Conservation (phyloP, 2,797 vertebrate species). For the Pseudotriccus pelzelni region DNA sequence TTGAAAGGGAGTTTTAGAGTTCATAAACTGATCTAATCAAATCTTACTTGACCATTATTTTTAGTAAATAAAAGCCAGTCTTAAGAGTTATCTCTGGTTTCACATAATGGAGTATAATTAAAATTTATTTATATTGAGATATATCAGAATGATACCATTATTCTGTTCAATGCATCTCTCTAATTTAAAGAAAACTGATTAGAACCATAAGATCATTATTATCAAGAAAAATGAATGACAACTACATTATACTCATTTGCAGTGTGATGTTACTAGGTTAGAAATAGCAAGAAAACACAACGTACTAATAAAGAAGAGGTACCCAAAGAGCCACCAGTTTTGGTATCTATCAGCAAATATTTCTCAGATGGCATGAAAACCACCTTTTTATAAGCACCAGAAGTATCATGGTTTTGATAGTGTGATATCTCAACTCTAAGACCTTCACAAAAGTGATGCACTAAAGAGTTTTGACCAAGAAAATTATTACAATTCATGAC, state of each 20-base stretch:
- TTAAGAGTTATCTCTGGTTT: background rate
- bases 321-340: constrained; percentile 72
- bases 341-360: constrained; percentile 68
- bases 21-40: background rate
- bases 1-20: background rate
- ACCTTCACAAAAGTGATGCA: background rate
- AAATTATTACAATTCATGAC: constrained; percentile 58
- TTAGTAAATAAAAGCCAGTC: background rate
- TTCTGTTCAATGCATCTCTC: background rate
- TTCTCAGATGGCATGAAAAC: constrained; percentile 74
- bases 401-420: background rate
- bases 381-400: background rate
- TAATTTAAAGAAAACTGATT: background rate
- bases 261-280: background rate
- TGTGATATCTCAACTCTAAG: background rate
- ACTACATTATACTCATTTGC: background rate
- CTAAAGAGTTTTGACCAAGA: constrained; percentile 35
- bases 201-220: background rate
- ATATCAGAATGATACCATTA: background rate
- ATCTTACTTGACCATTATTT: background rate
- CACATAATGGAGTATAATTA: background rate
- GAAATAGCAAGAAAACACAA: constrained; percentile 15
- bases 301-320: constrained; percentile 78
- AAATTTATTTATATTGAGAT: background rate
- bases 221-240: background rate